Evolutionary conservation across 1,140 invertebrate genomes (phyloP), one percentile per base, ranked within the genome.

Genomic region (Eupristina koningsbergeri): DNA sequence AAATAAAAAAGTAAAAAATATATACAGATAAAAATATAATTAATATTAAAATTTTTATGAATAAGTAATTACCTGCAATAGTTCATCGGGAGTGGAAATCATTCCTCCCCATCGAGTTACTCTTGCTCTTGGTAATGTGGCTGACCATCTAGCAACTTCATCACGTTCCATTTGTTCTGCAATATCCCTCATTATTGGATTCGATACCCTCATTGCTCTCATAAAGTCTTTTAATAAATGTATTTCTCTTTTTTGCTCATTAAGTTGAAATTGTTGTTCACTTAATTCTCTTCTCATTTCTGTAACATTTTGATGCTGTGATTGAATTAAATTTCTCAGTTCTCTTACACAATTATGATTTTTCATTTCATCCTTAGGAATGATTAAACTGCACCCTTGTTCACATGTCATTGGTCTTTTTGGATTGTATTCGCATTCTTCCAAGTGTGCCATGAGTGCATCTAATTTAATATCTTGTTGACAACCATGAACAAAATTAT

Each of bases 81-180:
- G 95, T 91, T 97, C 96, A 93, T 99, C 98, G 8, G 98, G 98
- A 1, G 98, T 99, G 29, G 97, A 98, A 82, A 99, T 98, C 97
- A 99, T 99, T 79, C 98, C 98, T 79, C 98, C 98, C 98, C 98
- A 99, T 77, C 98, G 93, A 2, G 97, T 98, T 41, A 99, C 98
- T 86, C 97, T 92, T 2, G 98, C 98, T 75, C 97, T 93, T 26
- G 96, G 94, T 34, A 99, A 92, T 3, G 96, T 96, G 84, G 94
- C 95, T 45, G 97, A 96, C 98, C 98, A 99, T 89, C 97, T 94
- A n/a, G 97, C 93, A 75, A 98, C 96, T 93, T 98, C 97, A 88
- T 98, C 97, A 75, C 97, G 94, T 91, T 98, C 97, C 96, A 98
- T 98, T 87, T 97, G 96, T 89, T 98, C 96, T 9, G 96, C 96